Percentiles rank a stretch among this genome's conserved stretches.
Evolutionary conservation across 2,888 invertebrate genomes (phyloP).

Genomic region (Hypomecis atomaria): DNA sequence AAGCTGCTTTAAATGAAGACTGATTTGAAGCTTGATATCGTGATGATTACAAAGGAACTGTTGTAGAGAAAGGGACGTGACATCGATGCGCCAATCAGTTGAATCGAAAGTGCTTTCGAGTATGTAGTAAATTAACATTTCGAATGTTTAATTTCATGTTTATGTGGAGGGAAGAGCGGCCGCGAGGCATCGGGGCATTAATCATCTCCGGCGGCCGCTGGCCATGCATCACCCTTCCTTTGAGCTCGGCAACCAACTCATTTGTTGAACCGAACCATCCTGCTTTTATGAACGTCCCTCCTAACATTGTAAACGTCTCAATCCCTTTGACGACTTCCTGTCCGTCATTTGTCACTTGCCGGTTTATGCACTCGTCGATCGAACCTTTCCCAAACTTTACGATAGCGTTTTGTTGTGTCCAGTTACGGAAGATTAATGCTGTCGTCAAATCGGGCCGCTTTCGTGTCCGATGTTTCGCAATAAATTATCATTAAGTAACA

Average conservation of each 20-base stretch:
- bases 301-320: slow-evolving; percentile 77
- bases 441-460: slow-evolving; percentile 67
- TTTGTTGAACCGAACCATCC: slow-evolving; percentile 67
- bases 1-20: slow-evolving; percentile 13
- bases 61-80: slow-evolving; percentile 8
- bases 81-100: slow-evolving; percentile 14
- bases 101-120: slow-evolving; percentile 16
- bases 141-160: slow-evolving; percentile 58
- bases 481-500: slow-evolving; percentile 83
- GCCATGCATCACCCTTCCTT: slow-evolving; percentile 72
- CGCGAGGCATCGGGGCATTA: slow-evolving; percentile 64
- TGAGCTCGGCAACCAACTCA: slow-evolving; percentile 64
- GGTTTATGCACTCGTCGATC: slow-evolving; percentile 60
- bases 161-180: slow-evolving; percentile 48
- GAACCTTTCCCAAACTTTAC: slow-evolving; percentile 58
- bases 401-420: slow-evolving; percentile 64
- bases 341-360: slow-evolving; percentile 47
- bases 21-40: slow-evolving; percentile 7
- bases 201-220: slow-evolving; percentile 65
- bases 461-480: slow-evolving; percentile 71
- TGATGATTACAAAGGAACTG: slow-evolving; percentile 9
- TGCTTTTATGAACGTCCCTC: slow-evolving; percentile 70
- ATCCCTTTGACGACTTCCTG: slow-evolving; percentile 76
- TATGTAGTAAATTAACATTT: slow-evolving; percentile 47
- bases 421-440: slow-evolving; percentile 77